Conservation (phyloP, 2,888 invertebrate genomes). For the Drosophila mimica region DNA sequence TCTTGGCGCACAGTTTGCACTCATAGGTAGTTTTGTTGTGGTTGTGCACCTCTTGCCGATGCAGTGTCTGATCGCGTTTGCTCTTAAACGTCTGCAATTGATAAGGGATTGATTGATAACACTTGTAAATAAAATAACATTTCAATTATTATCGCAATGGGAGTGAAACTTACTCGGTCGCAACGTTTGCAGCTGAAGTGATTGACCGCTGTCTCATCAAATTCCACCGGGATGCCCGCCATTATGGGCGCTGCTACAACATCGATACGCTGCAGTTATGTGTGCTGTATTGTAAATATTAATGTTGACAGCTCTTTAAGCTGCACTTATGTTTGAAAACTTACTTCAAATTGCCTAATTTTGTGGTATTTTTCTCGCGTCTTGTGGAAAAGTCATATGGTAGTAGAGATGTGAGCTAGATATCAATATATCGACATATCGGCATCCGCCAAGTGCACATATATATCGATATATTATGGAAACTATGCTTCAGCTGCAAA, state of each 20-base stretch:
- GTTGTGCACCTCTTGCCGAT: conserved; percentile 83
- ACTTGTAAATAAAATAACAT: conserved; percentile 11
- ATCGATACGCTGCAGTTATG: conserved; percentile 52
- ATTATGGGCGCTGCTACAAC: conserved; percentile 66
- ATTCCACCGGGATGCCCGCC: conserved; percentile 74
- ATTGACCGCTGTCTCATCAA: conserved; percentile 70
- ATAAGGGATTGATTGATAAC: neutral
- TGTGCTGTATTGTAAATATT: conserved; percentile 30
- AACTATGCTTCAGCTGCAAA: neutral
- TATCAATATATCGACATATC: conserved; percentile 42
- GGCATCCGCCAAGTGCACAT: neutral
- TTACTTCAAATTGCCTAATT: conserved; percentile 60
- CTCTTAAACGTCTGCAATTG: conserved; percentile 79
- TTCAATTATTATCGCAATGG: neutral
- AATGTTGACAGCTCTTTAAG: conserved; percentile 8
- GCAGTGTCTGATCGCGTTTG: conserved; percentile 84
- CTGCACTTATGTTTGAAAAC: conserved; percentile 40
- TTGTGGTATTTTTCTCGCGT: conserved; percentile 68
- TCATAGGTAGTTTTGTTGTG: conserved; percentile 83
- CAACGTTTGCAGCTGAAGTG: conserved; percentile 77
- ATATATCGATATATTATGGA: neutral
- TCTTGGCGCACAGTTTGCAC: conserved; percentile 83
- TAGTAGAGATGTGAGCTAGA: conserved; percentile 46
- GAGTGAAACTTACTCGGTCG: conserved; percentile 68
- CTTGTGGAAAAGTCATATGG: conserved; percentile 71